Base-by-base conservation (phyloP, 2,797 vertebrate genomes). In the Botia almorhae region DNA sequence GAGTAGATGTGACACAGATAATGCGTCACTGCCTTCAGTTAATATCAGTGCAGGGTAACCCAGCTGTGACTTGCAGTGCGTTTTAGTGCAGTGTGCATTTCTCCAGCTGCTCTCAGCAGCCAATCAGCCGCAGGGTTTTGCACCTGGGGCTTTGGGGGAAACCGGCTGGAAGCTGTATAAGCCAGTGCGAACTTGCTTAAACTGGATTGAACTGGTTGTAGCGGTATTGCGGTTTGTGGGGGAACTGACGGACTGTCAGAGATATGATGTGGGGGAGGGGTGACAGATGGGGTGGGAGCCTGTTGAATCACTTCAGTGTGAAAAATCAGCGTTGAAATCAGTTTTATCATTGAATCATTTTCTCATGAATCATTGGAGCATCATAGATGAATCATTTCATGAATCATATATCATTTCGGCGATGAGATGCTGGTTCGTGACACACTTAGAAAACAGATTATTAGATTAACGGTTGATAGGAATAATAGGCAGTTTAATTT, bases 101-200 rank as follows among this genome's bases (percentile, higher is more conserved):
- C 86, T 88, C 82, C 89, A 91, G 90, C 92, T 93, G 89, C 81
- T 83, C 85, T 87, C 85, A 82, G 21, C 83, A 81, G 83, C 83
- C 87, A 88, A 88, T 91, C 87, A 91, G 83, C 77, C 70, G 85
- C 81, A 69, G 85, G 65, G 78, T 83, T 61, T 71, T 88, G 83
- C 91, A 92, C 91, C 90, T 92, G 92, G 88, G 46, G 84, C 87
- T 89, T 90, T 80, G 87, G 87, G 56, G 84, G 88, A 91, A 93
- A 94, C 93, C 81, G 87, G 93, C 92, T 89, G 85, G 87, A 88
- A 91, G 91, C 93, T 87, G 94, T 86, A 89, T 78, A 84, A 90
- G 86, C 83, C 89, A 80, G 92, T 81, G 81, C 84, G 87, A 85
- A 89, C 93, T 29, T 81, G 90, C 78, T 93, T 84, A 90, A 90